Base-by-base conservation (phyloP, 2,888 invertebrate genomes). In the Aphodius granarius region DNA sequence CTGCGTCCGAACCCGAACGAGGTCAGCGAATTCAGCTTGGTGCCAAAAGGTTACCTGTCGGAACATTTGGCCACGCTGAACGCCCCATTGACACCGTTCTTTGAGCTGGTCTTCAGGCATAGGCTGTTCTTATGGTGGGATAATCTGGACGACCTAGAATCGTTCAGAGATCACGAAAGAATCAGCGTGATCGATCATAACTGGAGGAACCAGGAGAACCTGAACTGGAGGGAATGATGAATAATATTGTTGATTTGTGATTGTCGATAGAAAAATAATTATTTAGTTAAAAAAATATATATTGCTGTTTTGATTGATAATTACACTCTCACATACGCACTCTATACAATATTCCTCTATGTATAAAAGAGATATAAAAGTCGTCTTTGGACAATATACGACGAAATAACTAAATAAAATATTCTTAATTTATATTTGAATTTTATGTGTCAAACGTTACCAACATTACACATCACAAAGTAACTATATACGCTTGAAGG, bases 61-160 rank as follows among this genome's bases (percentile, higher is more conserved):
- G 87, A 91, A 84, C 93, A 87, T 81, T 78, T 91, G 63, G 89
- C 90, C 16, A 90, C 89, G 2, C 86, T 94, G 76, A 89, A 91
- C 81, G 91, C 91, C 0, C 94, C 94, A 0, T 85, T 97, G 74
- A 97, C 98, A 1, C 99, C 98, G 0, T 98, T 98, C 98, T 98
- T 99, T 86, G 89, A 92, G 81, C 89, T 98, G 77, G 95, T 99
- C 79, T 89, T 94, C 20, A 92, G 95, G 76, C 91, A 94, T 84
- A 91, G 94, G 76, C 90, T 99, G 77, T 92, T 91, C 79, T 87
- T 92, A 9, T 98, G 98, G 97, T 99, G 99, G 99, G 92, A 95
- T 83, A 94, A 97, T 88, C 89, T 99, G 72, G 90, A 94, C 81
- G 89, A 92, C 76, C 86, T 98, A 68, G 88, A 93, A 79, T 90